Evolutionary conservation across 2,113 vertebrate genomes (phyloP), one percentile per base, ranked within the genome.

Genomic region (Scartelaos histophorus): DNA sequence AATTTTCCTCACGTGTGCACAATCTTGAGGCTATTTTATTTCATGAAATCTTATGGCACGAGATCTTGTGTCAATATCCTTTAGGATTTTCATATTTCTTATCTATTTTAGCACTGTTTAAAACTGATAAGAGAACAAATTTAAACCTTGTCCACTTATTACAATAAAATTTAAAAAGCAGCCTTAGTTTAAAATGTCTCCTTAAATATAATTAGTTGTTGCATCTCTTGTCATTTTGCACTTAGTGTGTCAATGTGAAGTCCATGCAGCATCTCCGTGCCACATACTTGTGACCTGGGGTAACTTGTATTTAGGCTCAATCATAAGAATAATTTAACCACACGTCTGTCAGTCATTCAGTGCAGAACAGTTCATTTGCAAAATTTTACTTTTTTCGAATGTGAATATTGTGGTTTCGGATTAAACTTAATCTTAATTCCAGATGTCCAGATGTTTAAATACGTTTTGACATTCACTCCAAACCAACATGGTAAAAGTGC

Each of bases 371-470:
- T 43, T 43, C 38, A 43, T 43, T 10, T 43, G 38, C 38, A 43
- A 7, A 43, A 43, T 9, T 43, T 43, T 1, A 38, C 38, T 38
- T 56, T 22, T 22, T 56, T 3, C 11, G 9, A 21, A 51, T 19
- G 10, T 3, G 1, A 22, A 24, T 24, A 57, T 24, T 57, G 56
- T 57, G 56, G n/a, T 56, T 22, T 56, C n/a, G 24, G 22, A 58
- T 58, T 25, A 58, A 25, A 61, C 58, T 7, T 29, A 22, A 29
- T 24, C 24, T 38, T 64, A 4, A 7, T 21, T 38, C 4, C 34
- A 64, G 34, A 67, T 43, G 22, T 66, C 75, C 74, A 74, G 67
- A 70, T 82, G 76, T 56, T 25, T 15, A 56, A 24, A 56, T 22
- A 47, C 10, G 73, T 58, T 25, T 57, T 13, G 21, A 24, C 21